A percentile compares a stretch with the other conserved stretches of the same genome.
Conservation (phyloP, 2,113 vertebrate species). For the Corvus hawaiiensis region DNA sequence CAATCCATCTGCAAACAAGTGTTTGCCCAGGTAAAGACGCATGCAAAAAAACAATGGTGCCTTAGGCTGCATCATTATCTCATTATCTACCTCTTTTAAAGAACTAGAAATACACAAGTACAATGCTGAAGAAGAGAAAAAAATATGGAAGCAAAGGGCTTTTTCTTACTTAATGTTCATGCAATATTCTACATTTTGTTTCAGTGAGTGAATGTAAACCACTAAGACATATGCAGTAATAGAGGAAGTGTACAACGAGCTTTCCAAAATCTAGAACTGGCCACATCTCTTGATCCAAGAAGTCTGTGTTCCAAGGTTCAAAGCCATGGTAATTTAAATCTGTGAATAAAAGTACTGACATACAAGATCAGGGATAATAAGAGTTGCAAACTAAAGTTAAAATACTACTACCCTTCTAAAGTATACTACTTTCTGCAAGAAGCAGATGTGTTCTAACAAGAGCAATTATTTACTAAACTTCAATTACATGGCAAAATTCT, state of each 20-base stretch:
- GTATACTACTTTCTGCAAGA: neutral
- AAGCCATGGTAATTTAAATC: neutral
- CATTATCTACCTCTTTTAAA: neutral
- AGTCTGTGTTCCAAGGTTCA: neutral
- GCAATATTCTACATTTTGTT: neutral
- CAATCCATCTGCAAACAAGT: neutral
- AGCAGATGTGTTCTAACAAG: neutral
- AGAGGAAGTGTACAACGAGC: neutral
- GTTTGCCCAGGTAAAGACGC: neutral
- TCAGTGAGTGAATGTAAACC: neutral
- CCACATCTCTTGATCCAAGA: neutral
- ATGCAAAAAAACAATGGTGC: neutral
- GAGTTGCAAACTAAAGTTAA: neutral
- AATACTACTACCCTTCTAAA: neutral
- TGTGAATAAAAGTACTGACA: neutral
- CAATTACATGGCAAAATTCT: neutral
- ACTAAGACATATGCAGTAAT: neutral
- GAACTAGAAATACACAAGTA: neutral
- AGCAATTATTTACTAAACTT: neutral
- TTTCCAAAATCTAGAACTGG: neutral
- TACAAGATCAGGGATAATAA: neutral
- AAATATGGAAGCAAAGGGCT: neutral
- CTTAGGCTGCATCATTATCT: neutral
- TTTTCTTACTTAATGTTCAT: neutral
- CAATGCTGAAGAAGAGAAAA: neutral